Conservation (phyloP, 2,888 invertebrate species). For the Prenolepis imparis region DNA sequence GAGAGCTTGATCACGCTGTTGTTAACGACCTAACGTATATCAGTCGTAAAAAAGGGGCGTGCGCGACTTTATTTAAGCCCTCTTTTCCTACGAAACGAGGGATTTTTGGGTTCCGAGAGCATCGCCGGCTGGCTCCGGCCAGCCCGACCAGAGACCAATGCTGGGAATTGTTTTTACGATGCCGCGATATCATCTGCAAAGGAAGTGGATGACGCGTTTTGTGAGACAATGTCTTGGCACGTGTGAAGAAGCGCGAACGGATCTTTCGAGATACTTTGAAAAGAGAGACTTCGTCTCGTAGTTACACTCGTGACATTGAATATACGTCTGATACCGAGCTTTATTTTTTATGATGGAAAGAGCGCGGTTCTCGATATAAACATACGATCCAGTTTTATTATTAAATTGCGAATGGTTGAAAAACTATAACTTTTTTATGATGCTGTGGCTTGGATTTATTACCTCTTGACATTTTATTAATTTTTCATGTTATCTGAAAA, state of each 20-base stretch:
- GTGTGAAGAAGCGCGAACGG: conserved; percentile 34
- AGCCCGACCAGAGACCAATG: conserved; percentile 19
- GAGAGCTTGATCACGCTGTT: conserved; percentile 35
- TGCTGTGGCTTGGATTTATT: not conserved
- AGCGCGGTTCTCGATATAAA: not conserved
- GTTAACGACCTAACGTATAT: conserved; percentile 49
- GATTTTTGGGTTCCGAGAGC: conserved; percentile 41
- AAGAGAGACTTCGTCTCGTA: not conserved
- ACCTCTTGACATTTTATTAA: not conserved
- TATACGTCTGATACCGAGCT: not conserved
- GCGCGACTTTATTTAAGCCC: conserved; percentile 57
- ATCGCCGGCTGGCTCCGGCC: conserved; percentile 38
- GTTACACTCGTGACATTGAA: conserved; percentile 16
- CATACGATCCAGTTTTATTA: not conserved
- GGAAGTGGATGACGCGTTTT: conserved; percentile 43
- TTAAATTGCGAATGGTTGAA: not conserved
- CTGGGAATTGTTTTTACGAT: conserved; percentile 50
- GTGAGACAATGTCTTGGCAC: conserved; percentile 28
- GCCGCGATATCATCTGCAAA: conserved; percentile 47
- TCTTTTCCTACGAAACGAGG: conserved; percentile 52
- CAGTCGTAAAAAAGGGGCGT: conserved; percentile 47
- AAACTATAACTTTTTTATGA: not conserved
- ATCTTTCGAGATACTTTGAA: conserved; percentile 9
- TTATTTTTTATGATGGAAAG: conserved; percentile 28
- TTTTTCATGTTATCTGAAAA: not conserved